Base-by-base conservation (phyloP, 2,113 vertebrate species). In the Trogon surrucura region DNA sequence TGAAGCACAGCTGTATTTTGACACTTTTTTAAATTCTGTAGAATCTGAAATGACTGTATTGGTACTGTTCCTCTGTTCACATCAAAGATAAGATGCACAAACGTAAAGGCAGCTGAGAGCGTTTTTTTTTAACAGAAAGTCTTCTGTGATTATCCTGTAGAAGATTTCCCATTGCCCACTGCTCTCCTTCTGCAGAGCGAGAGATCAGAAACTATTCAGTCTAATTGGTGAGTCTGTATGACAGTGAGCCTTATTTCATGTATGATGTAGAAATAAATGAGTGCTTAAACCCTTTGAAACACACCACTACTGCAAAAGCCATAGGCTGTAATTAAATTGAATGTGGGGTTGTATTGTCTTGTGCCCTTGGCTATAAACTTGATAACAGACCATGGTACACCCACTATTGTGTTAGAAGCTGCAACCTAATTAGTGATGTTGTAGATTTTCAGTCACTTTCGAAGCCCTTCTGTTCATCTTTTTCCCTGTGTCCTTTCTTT, bases 281-380 rank as follows among this genome's bases (percentile, higher is more conserved):
- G 89, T 77, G 47, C 96, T 93, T 95, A 92, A 92, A 94, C 65
- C 82, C 51, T 96, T 96, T 89, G 96, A 97, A 97, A 94, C 91
- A 71, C 56, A 83, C 89, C 89, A 83, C 72, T 92, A n/a, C 75
- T 96, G 93, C 93, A 96, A 71, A 95, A 96, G 95, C 94, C 93
- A 91, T 95, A 88, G 97, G 94, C 96, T 97, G 95, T 97, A 96
- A 97, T 97, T 97, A 95, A 95, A 96, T 93, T 95, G 92, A 95
- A 90, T 95, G 51, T 94, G 86, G 95, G 92, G 60, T 83, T 96
- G 87, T 84, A 85, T 91, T 88, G 94, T 95, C 93, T 92, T 79
- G 58, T 51, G 74, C 93, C 91, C 45, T 47, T 89, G 94, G 91
- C 92, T 93, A 64, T 95, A 91, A 96, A 96, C 89, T 96, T 93